These are phyloP conservation scores for Lepidurus packardi DNA, from an alignment of 1,140 invertebrate species.

Conservation along the genomic window DNA sequence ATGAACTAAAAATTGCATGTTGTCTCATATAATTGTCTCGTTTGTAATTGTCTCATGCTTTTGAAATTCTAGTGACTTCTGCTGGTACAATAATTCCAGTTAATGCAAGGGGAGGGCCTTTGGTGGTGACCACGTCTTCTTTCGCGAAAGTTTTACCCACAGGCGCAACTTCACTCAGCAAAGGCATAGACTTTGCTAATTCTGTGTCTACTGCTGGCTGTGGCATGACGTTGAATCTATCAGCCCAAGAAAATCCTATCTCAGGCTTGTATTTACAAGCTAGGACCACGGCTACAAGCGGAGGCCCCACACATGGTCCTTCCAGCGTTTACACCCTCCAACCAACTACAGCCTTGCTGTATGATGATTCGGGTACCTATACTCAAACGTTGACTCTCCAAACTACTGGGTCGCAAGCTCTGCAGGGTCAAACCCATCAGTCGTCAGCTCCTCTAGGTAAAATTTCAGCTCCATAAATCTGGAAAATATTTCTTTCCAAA, in stretches of 20 bases:
- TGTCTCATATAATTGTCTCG: neutral
- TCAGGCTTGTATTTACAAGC: neutral
- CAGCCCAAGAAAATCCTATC: neutral
- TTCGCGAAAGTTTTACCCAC: neutral
- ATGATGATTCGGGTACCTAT: neutral
- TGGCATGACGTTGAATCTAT: neutral
- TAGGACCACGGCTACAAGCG: neutral
- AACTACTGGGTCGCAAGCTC: neutral
- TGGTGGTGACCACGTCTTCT: neutral
- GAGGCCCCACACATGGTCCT: neutral
- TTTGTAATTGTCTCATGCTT: neutral
- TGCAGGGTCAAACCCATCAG: neutral
- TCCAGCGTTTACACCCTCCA: neutral
- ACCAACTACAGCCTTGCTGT: neutral
- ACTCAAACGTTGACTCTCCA: neutral
- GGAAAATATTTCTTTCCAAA: too few relatives aligned
- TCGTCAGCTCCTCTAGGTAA: neutral
- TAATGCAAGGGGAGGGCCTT: neutral
- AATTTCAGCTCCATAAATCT: neutral
- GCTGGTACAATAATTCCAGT: neutral
- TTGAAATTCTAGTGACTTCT: neutral
- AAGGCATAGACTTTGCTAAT: neutral
- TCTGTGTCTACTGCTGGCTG: neutral
- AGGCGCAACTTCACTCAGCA: neutral
- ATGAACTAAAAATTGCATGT: neutral